A percentile compares a stretch with the other conserved stretches of the same genome.
Evolutionary conservation across 2,797 vertebrate species (phyloP).

Genomic region (Ispidina picta): DNA sequence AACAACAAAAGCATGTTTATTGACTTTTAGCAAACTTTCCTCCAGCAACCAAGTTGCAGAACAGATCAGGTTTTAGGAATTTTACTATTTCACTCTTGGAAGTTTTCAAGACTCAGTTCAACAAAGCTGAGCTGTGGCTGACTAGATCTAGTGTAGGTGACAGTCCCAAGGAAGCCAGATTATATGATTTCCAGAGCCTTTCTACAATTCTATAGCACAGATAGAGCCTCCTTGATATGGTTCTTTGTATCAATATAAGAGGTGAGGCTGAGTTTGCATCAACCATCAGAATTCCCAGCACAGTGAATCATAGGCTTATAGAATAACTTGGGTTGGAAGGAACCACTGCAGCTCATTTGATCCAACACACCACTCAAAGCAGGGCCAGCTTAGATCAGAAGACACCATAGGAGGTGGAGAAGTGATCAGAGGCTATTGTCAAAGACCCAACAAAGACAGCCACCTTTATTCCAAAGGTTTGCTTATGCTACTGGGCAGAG

Average conservation of each 20-base stretch:
- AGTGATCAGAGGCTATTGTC: not conserved
- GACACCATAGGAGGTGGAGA: not conserved
- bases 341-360: not conserved
- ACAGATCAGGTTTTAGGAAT: not conserved
- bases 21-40: not conserved
- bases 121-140: fast-evolving
- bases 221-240: not conserved
- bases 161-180: not conserved
- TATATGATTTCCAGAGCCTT: not conserved
- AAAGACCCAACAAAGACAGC: not conserved
- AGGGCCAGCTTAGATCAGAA: not conserved
- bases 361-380: not conserved
- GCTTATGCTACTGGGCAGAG: not conserved
- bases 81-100: not conserved
- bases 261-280: not conserved
- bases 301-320: not conserved
- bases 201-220: not conserved
- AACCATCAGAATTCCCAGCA: not conserved
- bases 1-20: not conserved
- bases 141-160: not conserved
- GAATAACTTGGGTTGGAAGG: not conserved
- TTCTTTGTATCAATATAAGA: not conserved
- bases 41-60: not conserved
- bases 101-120: not conserved
- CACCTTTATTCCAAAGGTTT: not conserved